Conservation (phyloP, 53 echinoderm and acorn worm genomes). For the Temnopleurus reevesii region DNA sequence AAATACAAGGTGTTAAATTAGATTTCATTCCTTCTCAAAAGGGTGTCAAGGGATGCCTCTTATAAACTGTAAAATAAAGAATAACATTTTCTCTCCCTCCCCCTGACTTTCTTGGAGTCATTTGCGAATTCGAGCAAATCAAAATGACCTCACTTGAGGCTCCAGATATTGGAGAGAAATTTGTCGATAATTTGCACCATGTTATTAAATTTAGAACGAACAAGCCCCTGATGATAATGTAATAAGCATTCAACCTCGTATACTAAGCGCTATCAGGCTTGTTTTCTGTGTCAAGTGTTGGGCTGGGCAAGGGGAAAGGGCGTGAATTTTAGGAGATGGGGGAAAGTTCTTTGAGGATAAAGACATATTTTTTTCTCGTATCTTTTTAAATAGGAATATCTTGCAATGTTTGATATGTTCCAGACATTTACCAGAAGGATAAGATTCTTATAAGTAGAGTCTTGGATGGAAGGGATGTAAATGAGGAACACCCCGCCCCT, state of each 20-base stretch:
- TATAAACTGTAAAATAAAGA: neutral
- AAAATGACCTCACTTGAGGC: slow-evolving; percentile 46
- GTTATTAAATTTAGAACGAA: slow-evolving; percentile 43
- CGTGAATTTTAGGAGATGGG: neutral
- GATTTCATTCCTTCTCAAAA: slow-evolving; percentile 12
- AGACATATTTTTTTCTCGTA: neutral
- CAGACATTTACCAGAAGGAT: too few species aligned
- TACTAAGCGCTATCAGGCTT: neutral
- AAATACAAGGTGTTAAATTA: slow-evolving; percentile 45
- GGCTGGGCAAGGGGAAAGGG: neutral
- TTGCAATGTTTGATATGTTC: too few species aligned
- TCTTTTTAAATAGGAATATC: too few species aligned
- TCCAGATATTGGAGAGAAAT: slow-evolving; percentile 46
- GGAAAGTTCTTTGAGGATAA: neutral
- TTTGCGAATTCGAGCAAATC: slow-evolving; percentile 55
- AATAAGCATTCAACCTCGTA: slow-evolving; percentile 24
- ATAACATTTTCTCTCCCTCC: neutral
- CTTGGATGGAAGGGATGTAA: neutral
- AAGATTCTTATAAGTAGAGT: neutral
- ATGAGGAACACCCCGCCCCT: neutral
- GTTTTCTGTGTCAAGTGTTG: neutral
- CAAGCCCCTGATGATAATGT: slow-evolving; percentile 38
- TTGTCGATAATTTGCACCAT: slow-evolving; percentile 55
- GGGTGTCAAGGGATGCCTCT: slow-evolving; percentile 25
- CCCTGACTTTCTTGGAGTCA: slow-evolving; percentile 29